Evolutionary conservation across 2,888 invertebrate genomes (phyloP).

Genomic region (Ectemnius continuus): DNA sequence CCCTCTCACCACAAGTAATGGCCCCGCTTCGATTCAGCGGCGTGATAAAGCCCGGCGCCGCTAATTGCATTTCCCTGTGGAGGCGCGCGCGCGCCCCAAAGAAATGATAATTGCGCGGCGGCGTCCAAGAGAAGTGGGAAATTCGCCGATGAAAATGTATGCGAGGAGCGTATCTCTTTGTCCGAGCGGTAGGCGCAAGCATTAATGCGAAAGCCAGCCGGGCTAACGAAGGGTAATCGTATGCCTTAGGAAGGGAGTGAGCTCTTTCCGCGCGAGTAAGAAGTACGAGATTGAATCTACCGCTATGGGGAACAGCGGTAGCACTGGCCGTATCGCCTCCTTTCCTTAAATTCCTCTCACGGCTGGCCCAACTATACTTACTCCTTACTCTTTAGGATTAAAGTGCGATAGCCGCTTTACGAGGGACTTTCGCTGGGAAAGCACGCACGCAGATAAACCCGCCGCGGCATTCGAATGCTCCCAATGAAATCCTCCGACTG

Average conservation of each 20-base stretch:
- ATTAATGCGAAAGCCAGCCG: slow-evolving; percentile 30
- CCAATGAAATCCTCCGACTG: slow-evolving; percentile 31
- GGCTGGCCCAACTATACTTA: too few species aligned
- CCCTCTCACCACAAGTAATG: not conserved
- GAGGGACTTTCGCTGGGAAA: slow-evolving; percentile 17
- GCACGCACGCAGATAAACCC: slow-evolving; percentile 13
- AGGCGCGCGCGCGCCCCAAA: slow-evolving; percentile 13
- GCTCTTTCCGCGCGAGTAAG: slow-evolving; percentile 10
- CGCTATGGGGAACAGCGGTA: not conserved
- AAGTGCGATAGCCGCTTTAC: slow-evolving; percentile 17
- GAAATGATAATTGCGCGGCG: slow-evolving; percentile 61
- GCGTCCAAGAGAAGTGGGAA: slow-evolving; percentile 59
- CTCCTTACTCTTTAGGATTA: not conserved
- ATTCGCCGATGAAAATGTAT: slow-evolving; percentile 54
- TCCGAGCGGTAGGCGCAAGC: too few species aligned
- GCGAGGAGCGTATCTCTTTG: slow-evolving; percentile 17
- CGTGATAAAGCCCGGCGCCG: slow-evolving; percentile 47
- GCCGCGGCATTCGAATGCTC: slow-evolving; percentile 8
- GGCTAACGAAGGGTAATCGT: slow-evolving; percentile 50
- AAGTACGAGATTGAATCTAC: slow-evolving; percentile 16
- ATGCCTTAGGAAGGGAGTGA: slow-evolving; percentile 29
- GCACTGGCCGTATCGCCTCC: not conserved
- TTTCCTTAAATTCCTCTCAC: too few species aligned
- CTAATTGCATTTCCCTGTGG: slow-evolving; percentile 45
- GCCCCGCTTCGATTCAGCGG: not conserved